Base-by-base conservation (phyloP, 37 sponge, comb jelly and placozoan species). In the Chondrilla cf. caribensis region DNA sequence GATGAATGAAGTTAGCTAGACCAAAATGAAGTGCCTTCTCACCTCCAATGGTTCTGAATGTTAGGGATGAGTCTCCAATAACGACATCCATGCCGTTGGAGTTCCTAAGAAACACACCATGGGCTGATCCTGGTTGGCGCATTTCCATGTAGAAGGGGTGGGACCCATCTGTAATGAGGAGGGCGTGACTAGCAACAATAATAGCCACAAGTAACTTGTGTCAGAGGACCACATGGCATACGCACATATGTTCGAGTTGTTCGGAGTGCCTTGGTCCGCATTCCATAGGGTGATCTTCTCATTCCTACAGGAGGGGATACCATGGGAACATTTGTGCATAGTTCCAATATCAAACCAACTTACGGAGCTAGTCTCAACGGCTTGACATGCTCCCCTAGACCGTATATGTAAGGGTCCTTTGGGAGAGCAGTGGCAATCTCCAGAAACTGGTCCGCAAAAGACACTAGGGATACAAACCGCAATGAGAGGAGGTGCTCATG, bases 401-500 rank as follows among this genome's bases (percentile, higher is more conserved):
- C 97, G 81, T 96, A 96, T 24, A 96, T 47, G 71, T 83, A 82
- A 54, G 80, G 59, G 62, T 71, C 79, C 1, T 25, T 24, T 31
- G 97, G 92, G 6, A 93, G 87, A 17, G 44, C 54, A 0, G 97
- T 93, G 24, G 83, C 75, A 42, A 96, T 77, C 35, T 59, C 38
- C 58, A 96, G 83, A 62, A 87, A 96, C 83, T 96, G 97, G 51
- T 96, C 94, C 18, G 58, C 79, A 75, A 89, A 96, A 15, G 64
- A 55, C 28, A 96, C 92, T 89, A 79, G 38, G 79, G 0, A 43
- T n/a, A n/a, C n/a, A n/a, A n/a, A n/a, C n/a, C n/a, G n/a, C 31
- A 11, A 14, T 21, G 32, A 14, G 31, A 68, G 31, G 32, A n/a
- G 32, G 19, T 19, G 22, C 26, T 25, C 38, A 36, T 18, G 15